Conservation (phyloP, 2,113 vertebrate genomes). For the Dolichotis patagonum region DNA sequence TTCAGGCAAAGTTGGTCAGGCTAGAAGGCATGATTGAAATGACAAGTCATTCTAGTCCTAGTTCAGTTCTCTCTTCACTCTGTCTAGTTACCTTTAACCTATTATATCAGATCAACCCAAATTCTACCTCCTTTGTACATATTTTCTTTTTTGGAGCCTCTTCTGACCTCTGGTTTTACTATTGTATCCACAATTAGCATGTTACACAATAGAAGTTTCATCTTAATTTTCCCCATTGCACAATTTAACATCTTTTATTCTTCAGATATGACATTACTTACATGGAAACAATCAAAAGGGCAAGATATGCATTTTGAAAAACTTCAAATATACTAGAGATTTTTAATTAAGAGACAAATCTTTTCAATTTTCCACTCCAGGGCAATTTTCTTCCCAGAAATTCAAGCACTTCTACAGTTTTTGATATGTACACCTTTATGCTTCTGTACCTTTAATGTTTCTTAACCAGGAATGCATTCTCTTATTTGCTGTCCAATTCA, state of each 20-base stretch:
- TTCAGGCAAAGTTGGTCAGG: slow-evolving; percentile 69
- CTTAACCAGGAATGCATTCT: not conserved
- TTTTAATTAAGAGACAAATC: not conserved
- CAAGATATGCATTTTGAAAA: not conserved
- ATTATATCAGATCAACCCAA: slow-evolving; percentile 20
- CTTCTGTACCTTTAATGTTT: not conserved
- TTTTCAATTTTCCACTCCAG: not conserved
- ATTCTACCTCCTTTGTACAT: not conserved
- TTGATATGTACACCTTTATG: not conserved
- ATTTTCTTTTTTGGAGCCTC: not conserved
- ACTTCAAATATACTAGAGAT: not conserved
- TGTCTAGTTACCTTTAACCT: not conserved
- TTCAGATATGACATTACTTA: not conserved
- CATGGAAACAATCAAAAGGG: not conserved
- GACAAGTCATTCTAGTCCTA: slow-evolving; percentile 13
- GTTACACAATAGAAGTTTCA: not conserved
- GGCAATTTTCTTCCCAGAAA: not conserved
- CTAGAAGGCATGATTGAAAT: slow-evolving; percentile 49
- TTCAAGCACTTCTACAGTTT: not conserved
- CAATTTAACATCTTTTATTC: not conserved
- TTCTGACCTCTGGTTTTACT: slow-evolving; percentile 9
- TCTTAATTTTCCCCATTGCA: not conserved
- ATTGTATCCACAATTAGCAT: not conserved
- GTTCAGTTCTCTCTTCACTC: slow-evolving; percentile 40
- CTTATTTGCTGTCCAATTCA: not conserved